These are phyloP conservation scores for Chauna torquata DNA, from an alignment of 2,113 vertebrate species.

Conservation along the genomic window DNA sequence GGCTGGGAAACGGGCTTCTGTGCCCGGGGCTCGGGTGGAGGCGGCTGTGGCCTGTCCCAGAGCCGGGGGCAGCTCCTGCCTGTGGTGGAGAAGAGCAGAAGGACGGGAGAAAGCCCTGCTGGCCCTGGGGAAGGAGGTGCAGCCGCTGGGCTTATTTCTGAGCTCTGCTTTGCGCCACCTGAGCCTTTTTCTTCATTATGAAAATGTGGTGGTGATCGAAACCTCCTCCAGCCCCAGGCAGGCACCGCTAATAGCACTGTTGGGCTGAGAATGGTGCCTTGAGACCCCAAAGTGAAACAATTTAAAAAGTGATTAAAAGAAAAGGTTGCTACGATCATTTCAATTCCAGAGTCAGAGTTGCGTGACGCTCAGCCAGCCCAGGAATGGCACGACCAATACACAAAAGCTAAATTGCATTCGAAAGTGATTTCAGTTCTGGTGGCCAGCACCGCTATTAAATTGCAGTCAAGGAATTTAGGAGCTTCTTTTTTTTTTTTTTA, in stretches of 20 bases:
- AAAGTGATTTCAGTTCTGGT: background rate
- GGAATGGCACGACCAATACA: background rate
- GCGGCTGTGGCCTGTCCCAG: background rate
- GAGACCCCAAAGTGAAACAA: background rate
- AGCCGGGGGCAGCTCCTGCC: background rate
- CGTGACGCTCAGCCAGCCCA: background rate
- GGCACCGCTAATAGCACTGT: background rate
- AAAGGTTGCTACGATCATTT: background rate
- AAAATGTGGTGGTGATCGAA: accelerated
- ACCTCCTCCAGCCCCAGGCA: background rate
- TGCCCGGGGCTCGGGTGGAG: too few relatives aligned
- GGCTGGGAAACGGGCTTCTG: background rate
- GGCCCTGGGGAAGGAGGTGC: background rate
- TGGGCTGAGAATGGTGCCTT: background rate
- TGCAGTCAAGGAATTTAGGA: background rate
- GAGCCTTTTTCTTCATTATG: background rate
- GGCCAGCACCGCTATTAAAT: background rate
- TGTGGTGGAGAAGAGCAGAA: background rate
- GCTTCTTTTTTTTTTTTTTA: background rate
- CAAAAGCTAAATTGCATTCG: background rate
- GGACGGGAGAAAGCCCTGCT: background rate
- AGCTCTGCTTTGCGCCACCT: background rate
- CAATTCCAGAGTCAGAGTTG: background rate
- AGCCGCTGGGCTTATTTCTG: background rate
- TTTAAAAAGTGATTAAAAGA: background rate